phyloP scores from a whole-genome alignment of 2,888 invertebrate genomes.

The Morpho achilles region DNA sequence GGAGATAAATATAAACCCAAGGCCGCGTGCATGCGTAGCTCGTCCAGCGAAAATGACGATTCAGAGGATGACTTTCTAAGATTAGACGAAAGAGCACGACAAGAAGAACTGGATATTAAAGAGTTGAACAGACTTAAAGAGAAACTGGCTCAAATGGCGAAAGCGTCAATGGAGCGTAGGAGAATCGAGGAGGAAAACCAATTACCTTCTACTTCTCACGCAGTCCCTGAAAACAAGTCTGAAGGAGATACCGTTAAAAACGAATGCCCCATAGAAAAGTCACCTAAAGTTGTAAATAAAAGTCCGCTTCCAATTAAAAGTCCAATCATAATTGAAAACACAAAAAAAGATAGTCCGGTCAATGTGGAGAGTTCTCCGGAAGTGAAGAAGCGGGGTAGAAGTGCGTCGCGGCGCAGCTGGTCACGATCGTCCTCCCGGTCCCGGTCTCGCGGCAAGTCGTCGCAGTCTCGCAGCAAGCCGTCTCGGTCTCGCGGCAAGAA shows the following conservation, averaged over 20 bases:
- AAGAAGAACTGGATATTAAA: constrained; percentile 80
- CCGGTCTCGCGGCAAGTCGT: constrained; percentile 38
- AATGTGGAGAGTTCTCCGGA: constrained; percentile 45
- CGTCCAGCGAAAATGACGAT: constrained; percentile 80
- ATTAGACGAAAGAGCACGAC: constrained; percentile 67
- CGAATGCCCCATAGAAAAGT: constrained; percentile 27
- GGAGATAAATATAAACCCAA: constrained; percentile 51
- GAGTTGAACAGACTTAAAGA: constrained; percentile 84
- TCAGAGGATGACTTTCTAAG: constrained; percentile 76
- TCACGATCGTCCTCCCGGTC: constrained; percentile 35
- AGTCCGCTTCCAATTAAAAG: constrained; percentile 12
- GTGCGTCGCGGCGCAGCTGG: constrained; percentile 42
- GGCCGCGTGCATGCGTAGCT: constrained; percentile 77
- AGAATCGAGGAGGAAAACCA: constrained; percentile 43
- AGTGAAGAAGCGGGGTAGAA: constrained; percentile 37
- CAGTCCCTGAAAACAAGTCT: constrained; percentile 24
- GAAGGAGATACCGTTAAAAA: constrained; percentile 24
- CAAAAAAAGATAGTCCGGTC: constrained; percentile 40
- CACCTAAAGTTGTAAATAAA: constrained; percentile 11
- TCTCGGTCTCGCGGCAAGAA: constrained; percentile 38
- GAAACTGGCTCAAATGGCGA: constrained; percentile 84
- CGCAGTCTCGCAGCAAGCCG: constrained; percentile 3
- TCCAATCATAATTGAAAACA: constrained; percentile 27
- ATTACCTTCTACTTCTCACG: constrained; percentile 47
- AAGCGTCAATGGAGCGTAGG: constrained; percentile 69